Base-by-base conservation (phyloP, 1,140 invertebrate species). In the Aphaenogaster rudis region DNA sequence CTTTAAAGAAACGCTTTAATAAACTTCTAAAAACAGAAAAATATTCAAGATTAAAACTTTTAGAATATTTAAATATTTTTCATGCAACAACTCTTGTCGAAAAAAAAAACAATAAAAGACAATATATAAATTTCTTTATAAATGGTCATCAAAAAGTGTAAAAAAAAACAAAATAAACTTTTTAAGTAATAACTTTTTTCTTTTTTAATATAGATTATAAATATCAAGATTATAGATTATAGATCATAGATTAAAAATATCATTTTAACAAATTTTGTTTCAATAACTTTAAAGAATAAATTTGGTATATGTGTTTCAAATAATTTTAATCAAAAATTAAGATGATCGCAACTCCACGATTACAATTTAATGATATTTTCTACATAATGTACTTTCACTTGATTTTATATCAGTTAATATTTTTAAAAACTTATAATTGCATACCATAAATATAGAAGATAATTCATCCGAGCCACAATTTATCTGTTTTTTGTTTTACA, bases 361-460 rank as follows among this genome's bases (percentile, higher is more conserved):
- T 21, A 66, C 4, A 21, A 17, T 67, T 21, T 48, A 15, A 21
- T 59, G 17, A 48, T 71, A 74, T 57, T 57, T 39, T 74, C 6
- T 1, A 57, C 42, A 57, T 57, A 57, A 57, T 54, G 39, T 52
- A 72, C 9, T 48, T n/a, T 21, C 1, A 39, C 8, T 21, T 39
- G 33, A 72, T 72, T 72, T 54, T 54, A 36, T 52, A 15, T 74
- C 33, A 57, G 6, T 36, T 50, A 72, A n/a, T 72, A 71, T 36
- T 33, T 71, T 36, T 6, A 74, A 39, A 74, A 39, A 0, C 9
- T n/a, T 42, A 39, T 17, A 74, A 11, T 39, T 36, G 50, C 33
- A 36, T 74, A 36, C 17, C 17, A 74, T 54, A 72, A 0, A 72
- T 72, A 52, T 39, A 66, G 36, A 67, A 67, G 21, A 39, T 67